phyloP scores from a whole-genome alignment of 2,888 invertebrate species.

The Acanthosepion esculentum region DNA sequence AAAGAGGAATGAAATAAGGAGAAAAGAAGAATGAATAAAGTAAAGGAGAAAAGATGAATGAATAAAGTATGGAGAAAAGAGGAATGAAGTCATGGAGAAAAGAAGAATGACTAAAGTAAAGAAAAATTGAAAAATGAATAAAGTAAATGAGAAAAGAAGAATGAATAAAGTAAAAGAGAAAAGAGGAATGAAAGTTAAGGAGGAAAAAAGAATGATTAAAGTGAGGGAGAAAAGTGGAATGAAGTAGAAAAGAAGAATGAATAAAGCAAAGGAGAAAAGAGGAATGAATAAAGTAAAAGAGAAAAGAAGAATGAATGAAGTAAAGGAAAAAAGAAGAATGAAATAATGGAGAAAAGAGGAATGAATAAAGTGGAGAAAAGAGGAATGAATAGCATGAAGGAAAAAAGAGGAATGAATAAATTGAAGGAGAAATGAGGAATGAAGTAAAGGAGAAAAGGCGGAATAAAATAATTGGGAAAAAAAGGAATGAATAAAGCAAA shows the following conservation, averaged over 20 bases:
- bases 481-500: neutral
- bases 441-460: neutral
- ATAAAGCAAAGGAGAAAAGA: neutral
- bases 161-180: neutral
- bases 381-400: neutral
- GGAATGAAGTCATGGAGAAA: neutral
- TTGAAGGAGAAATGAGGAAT: neutral
- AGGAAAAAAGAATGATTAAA: neutral
- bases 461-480: too few relatives aligned
- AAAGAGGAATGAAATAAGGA: too few relatives aligned
- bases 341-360: too few relatives aligned
- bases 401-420: neutral
- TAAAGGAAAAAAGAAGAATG: neutral
- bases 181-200: too few relatives aligned
- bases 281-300: neutral
- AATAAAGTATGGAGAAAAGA: neutral
- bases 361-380: too few relatives aligned
- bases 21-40: too few relatives aligned
- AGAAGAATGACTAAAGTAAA: fast-evolving
- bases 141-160: neutral
- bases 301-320: neutral
- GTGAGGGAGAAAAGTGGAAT: neutral
- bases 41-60: neutral
- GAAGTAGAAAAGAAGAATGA: neutral
- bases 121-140: neutral